Percentiles rank a stretch among this genome's conserved stretches.
These are phyloP conservation scores for Pandemis cinnamomeana DNA, from an alignment of 2,888 invertebrate genomes.

Conservation along the genomic window DNA sequence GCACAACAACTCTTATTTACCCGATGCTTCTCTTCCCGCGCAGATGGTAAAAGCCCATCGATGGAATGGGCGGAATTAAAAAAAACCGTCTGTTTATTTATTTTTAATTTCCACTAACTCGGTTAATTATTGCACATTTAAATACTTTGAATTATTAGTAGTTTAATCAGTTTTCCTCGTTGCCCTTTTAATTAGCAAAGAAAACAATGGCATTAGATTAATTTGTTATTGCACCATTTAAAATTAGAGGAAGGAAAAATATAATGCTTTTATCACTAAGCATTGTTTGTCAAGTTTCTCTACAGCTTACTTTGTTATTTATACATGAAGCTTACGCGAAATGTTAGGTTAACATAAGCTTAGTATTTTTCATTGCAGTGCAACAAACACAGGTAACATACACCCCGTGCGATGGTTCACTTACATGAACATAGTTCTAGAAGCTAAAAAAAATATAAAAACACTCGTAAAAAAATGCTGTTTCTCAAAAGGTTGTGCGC, in stretches of 20 bases:
- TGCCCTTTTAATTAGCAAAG: neutral
- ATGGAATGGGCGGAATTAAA: too few species aligned
- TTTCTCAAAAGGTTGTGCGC: too few species aligned
- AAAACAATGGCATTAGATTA: constrained; percentile 21
- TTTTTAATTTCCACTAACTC: neutral
- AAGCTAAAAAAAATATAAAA: too few species aligned
- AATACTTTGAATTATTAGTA: neutral
- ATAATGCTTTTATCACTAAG: constrained; percentile 8
- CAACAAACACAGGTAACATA: too few species aligned
- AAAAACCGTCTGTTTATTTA: too few species aligned
- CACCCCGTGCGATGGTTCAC: too few species aligned
- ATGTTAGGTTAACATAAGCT: neutral
- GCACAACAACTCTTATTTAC: too few species aligned
- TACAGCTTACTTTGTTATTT: neutral
- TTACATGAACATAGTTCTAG: too few species aligned
- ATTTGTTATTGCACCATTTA: constrained; percentile 30
- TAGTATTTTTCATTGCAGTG: neutral
- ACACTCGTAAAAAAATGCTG: too few species aligned
- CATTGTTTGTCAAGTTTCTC: constrained; percentile 16
- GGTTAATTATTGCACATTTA: too few species aligned
- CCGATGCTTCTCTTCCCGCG: too few species aligned
- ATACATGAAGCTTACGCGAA: neutral
- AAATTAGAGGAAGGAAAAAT: constrained; percentile 28
- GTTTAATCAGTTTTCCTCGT: neutral
- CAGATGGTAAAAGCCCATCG: too few species aligned